These are phyloP conservation scores for Bagarius yarrelli DNA, from an alignment of 2,113 vertebrate species.

Conservation along the genomic window DNA sequence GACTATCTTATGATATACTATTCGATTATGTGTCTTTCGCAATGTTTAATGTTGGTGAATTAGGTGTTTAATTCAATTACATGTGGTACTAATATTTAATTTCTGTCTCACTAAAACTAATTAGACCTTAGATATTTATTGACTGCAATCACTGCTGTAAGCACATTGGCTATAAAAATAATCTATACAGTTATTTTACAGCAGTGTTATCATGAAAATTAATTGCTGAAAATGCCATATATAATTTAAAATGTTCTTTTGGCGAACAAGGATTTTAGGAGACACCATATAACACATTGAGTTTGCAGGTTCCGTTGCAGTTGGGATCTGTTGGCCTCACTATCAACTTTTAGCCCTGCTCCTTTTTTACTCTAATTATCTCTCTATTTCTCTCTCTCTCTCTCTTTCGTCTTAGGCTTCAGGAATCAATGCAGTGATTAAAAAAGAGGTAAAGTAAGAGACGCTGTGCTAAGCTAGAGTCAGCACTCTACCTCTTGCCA, in stretches of 20 bases:
- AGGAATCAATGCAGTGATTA: slow-evolving; percentile 61
- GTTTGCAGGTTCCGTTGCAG: slow-evolving; percentile 24
- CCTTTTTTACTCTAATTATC: neutral
- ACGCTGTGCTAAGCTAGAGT: slow-evolving; percentile 52
- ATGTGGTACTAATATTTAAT: slow-evolving; percentile 50
- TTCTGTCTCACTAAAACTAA: slow-evolving; percentile 47
- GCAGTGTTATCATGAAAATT: slow-evolving; percentile 38
- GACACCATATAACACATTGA: neutral
- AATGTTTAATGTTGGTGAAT: slow-evolving; percentile 47
- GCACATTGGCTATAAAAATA: slow-evolving; percentile 30
- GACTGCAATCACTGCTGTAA: slow-evolving; percentile 40
- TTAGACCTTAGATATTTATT: slow-evolving; percentile 51
- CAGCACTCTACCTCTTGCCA: slow-evolving; percentile 55
- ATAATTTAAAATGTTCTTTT: neutral
- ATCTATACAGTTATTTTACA: slow-evolving; percentile 38
- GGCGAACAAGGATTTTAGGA: neutral
- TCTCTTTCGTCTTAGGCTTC: slow-evolving; percentile 42
- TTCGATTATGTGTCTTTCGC: slow-evolving; percentile 30
- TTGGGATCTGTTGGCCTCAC: neutral
- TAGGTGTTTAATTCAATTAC: slow-evolving; percentile 47
- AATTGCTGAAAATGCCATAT: slow-evolving; percentile 35
- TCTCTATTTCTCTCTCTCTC: slow-evolving; percentile 22
- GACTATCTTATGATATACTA: neutral
- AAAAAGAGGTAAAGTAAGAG: slow-evolving; percentile 51
- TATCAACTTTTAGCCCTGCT: neutral